Evolutionary conservation across 1,140 invertebrate genomes (phyloP).

Genomic region (Mylabris phalerata): DNA sequence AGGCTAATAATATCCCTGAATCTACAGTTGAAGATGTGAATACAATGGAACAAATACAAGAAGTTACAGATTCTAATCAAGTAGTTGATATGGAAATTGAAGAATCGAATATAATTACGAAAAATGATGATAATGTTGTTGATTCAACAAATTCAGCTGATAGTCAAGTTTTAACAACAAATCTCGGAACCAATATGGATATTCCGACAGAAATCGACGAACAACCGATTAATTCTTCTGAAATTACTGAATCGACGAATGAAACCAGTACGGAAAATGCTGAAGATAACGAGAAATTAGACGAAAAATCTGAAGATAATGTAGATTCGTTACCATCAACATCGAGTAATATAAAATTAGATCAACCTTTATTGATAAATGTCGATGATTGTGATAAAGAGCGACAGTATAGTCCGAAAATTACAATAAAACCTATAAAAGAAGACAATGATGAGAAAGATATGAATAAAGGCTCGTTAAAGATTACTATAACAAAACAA

Average conservation of each 20-base stretch:
- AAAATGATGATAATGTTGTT: not conserved
- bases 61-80: not conserved
- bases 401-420: conserved; percentile 35
- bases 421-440: conserved; percentile 38
- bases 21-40: not conserved
- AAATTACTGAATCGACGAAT: too few relatives aligned
- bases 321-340: not conserved
- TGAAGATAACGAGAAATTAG: not conserved
- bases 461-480: conserved; percentile 31
- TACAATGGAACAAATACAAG: not conserved
- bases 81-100: not conserved
- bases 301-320: not conserved
- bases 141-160: not conserved
- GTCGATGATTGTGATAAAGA: conserved; percentile 26
- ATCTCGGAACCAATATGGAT: not conserved
- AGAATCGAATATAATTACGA: not conserved
- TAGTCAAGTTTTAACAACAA: not conserved
- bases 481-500: conserved; percentile 40
- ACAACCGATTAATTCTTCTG: not conserved
- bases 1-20: conserved; percentile 9
- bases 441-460: conserved; percentile 25
- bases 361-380: conserved; percentile 23
- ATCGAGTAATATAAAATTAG: not conserved
- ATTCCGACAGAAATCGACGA: not conserved
- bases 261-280: not conserved